phyloP scores from a whole-genome alignment of 2,113 vertebrate species.

The Rhineura floridana region DNA sequence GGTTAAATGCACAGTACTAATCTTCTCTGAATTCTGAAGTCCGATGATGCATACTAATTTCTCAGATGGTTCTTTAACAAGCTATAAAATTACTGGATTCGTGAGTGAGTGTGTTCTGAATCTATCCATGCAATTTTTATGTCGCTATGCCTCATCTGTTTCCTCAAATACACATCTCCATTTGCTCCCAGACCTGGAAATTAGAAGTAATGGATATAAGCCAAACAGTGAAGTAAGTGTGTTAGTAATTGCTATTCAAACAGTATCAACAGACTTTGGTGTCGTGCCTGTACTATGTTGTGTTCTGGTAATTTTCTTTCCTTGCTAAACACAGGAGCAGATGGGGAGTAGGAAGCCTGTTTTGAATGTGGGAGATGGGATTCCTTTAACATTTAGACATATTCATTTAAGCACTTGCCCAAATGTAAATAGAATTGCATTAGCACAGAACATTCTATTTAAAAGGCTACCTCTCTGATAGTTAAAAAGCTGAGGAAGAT shows the following conservation, averaged over 20 bases:
- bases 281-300: background rate
- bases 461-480: background rate
- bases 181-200: conserved; percentile 17
- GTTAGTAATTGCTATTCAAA: conserved; percentile 27
- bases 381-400: background rate
- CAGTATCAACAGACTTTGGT: conserved; percentile 4
- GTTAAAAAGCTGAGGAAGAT: conserved; percentile 12
- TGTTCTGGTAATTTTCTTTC: background rate
- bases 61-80: conserved; percentile 60
- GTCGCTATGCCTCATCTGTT: conserved; percentile 42
- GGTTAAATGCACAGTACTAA: conserved; percentile 25
- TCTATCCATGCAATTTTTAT: conserved; percentile 49
- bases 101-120: conserved; percentile 47
- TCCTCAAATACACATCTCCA: conserved; percentile 49
- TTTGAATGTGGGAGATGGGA: background rate
- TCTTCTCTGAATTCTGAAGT: conserved; percentile 34
- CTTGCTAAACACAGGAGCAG: background rate
- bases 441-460: background rate
- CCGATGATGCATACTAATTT: conserved; percentile 49
- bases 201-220: conserved; percentile 51
- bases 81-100: conserved; percentile 59
- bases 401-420: background rate
- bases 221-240: conserved; percentile 31
- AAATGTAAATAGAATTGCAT: background rate
- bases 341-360: background rate